Evolutionary conservation across 2,113 vertebrate genomes (phyloP), one percentile per base, ranked within the genome.

Genomic region (Colaptes auratus): DNA sequence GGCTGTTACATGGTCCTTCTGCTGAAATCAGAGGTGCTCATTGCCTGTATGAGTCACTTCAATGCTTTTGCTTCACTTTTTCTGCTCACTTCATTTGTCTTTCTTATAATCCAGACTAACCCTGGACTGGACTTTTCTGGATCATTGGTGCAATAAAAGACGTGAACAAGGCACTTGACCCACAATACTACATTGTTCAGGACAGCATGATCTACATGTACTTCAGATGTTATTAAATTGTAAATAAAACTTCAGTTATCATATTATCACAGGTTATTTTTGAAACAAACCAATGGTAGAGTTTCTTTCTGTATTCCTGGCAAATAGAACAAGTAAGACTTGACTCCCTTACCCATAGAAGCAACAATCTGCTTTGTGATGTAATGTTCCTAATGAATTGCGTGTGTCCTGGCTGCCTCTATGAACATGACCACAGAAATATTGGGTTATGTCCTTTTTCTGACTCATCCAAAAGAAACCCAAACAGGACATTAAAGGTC

Each of bases 341-440:
- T 61, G 48, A 39, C 31, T 89, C 16, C 28, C 28, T 67, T 12
- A 42, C n/a, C 42, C 28, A 28, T 25, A 77, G 80, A 89, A 89
- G 8, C 42, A 56, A 15, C 10, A 59, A 76, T 76, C 59, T 0
- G 0, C 20, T 48, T 31, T 12, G 7, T 0, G 0, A 31, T 46
- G 56, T 28, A 60, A 46, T 1, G 0, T 88, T 88, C 58, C n/a
- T 86, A 81, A 75, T 0, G 4, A 71, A 36, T 73, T 92, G 35
- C 65, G 50, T 4, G 36, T 83, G 65, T 24, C 39, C 85, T 80
- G 42, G 42, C 48, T 88, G 20, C 35, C 20, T 93, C 33, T 92
- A 12, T n/a, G 19, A 81, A 15, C 3, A 8, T 0, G 1, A 44
- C 46, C 0, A 1, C 48, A 42, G 42, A 88, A 93, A 85, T n/a